Conservation (phyloP, 2,113 vertebrate genomes). For the Rhizomys pruinosus region DNA sequence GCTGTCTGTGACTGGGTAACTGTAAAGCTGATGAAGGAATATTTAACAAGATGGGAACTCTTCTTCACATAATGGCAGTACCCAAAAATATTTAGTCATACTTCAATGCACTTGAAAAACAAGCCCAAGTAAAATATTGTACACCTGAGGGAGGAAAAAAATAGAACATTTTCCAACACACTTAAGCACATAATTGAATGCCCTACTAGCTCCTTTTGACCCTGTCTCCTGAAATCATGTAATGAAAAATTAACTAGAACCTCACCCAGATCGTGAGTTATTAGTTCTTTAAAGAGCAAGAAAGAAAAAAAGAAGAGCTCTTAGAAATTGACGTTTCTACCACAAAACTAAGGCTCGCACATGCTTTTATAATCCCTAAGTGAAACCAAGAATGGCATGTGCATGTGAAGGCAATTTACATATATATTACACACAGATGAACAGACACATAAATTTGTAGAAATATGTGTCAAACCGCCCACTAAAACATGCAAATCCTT, state of each 20-base stretch:
- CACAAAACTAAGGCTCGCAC: conserved; percentile 5
- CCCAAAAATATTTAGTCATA: conserved; percentile 91
- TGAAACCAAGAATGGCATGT: conserved; percentile 40
- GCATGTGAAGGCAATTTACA: neutral
- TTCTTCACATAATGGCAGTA: conserved; percentile 88
- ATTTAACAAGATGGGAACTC: conserved; percentile 90
- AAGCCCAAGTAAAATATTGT: conserved; percentile 80
- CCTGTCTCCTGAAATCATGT: conserved; percentile 60
- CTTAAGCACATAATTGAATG: conserved; percentile 72
- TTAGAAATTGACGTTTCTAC: neutral
- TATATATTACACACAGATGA: neutral
- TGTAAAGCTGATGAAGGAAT: conserved; percentile 87
- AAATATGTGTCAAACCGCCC: neutral
- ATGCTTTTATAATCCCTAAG: neutral
- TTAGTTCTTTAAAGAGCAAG: neutral
- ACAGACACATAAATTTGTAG: neutral
- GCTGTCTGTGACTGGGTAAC: conserved; percentile 87
- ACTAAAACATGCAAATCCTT: neutral
- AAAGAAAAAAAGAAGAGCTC: neutral
- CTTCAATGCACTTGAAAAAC: conserved; percentile 86
- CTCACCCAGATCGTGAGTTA: neutral
- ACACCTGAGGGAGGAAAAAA: conserved; percentile 43
- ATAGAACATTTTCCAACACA: neutral
- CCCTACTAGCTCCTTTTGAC: conserved; percentile 66
- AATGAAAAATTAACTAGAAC: conserved; percentile 72